Base-by-base conservation (phyloP, 2,113 vertebrate genomes). In the Aspidoscelis tigris region DNA sequence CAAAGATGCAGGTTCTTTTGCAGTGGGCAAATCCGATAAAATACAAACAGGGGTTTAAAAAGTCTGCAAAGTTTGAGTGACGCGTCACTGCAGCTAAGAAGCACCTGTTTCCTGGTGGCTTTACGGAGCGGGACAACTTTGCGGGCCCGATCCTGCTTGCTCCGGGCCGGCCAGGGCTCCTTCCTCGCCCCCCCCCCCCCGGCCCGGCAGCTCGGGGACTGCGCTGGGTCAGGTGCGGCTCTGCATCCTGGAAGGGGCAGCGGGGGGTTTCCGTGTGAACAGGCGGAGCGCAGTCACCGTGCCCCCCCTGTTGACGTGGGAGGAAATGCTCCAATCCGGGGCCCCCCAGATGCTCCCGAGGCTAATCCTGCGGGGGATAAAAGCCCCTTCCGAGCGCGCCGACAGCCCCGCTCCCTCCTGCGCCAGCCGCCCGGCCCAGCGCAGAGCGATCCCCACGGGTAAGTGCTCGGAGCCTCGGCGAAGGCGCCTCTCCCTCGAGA, bases 301-400 rank as follows among this genome's bases (percentile, higher is more conserved):
- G 9, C 16, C 2, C 41, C 71, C 16, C 2, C 41, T 61, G 10
- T 5, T 68, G 21, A 65, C 55, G 58, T n/a, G 64, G 26, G 9
- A 4, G 12, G 70, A 4, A 2, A 3, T 44, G 39, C 76, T 47
- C 87, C 89, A 90, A 90, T 84, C 41, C 0, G 43, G 9, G 0
- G 14, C 3, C 3, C 64, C 24, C 4, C 85, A 78, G 55, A 7
- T 79, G 85, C 5, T 33, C 24, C 80, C 24, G 0, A 26, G 1
- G 9, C 33, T 1, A 0, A 1, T 39, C 65, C 20, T 6, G 3
- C 33, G 0, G 74, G 14, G 21, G 85, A 91, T 89, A 91, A 87
- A 89, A 58, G 21, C 44, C 3, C 84, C 61, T 0, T 2, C 21
- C 24, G 2, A 20, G 1, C 21, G 41, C 20, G 20, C 5, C 3